phyloP scores from a whole-genome alignment of 1,140 invertebrate genomes.

The Rhyacophila brunnea region DNA sequence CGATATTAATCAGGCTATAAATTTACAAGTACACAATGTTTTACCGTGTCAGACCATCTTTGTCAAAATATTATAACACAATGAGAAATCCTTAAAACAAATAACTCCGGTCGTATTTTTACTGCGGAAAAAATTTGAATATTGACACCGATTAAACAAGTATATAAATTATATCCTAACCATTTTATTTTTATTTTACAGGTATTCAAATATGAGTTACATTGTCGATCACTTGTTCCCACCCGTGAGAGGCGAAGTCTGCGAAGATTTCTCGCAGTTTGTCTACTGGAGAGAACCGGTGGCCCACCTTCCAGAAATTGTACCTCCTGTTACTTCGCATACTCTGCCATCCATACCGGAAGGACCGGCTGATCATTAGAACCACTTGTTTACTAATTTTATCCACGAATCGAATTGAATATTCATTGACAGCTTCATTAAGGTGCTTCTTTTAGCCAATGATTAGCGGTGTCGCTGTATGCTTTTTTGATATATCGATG shows the following conservation, averaged over 20 bases:
- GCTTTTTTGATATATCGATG: too few relatives aligned
- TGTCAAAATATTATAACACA: too few relatives aligned
- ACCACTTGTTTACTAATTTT: too few relatives aligned
- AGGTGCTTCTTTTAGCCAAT: too few relatives aligned
- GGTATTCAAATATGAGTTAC: slow-evolving; percentile 89
- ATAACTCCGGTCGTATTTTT: too few relatives aligned
- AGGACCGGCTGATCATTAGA: slow-evolving; percentile 7
- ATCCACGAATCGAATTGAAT: too few relatives aligned
- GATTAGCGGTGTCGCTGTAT: too few relatives aligned
- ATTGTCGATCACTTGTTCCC: slow-evolving; percentile 95
- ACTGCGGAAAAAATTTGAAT: neutral
- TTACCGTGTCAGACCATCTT: too few relatives aligned
- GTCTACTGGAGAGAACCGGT: slow-evolving; percentile 91
- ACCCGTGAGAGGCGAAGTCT: slow-evolving; percentile 64
- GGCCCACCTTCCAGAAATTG: slow-evolving; percentile 44
- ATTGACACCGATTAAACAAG: neutral
- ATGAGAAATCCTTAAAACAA: too few relatives aligned
- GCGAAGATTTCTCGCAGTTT: slow-evolving; percentile 85
- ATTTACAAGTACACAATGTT: too few relatives aligned
- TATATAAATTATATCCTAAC: neutral
- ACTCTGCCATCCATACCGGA: slow-evolving; percentile 31
- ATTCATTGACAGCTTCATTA: too few relatives aligned
- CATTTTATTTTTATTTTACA: slow-evolving; percentile 41
- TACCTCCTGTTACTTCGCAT: slow-evolving; percentile 11
- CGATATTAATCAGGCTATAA: too few relatives aligned